phyloP scores from a whole-genome alignment of 2,888 invertebrate genomes.

The Halictus quadricinctus region DNA sequence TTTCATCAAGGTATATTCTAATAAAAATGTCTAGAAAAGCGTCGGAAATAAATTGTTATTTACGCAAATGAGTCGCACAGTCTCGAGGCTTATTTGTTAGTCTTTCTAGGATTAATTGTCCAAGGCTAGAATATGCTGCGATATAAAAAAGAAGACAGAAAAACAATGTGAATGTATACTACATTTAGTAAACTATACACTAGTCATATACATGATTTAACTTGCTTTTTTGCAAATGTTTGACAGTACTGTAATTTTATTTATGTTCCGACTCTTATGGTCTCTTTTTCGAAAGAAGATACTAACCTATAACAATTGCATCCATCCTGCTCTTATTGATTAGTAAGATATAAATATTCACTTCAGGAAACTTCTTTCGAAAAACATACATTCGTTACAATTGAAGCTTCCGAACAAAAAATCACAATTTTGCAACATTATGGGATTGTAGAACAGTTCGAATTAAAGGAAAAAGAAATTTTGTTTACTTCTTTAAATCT shows the following conservation, averaged over 20 bases:
- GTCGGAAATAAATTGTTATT: neutral
- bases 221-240: neutral
- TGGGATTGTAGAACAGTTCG: neutral
- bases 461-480: neutral
- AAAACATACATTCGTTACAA: neutral
- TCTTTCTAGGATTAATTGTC: neutral
- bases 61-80: neutral
- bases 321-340: neutral
- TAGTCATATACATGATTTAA: neutral
- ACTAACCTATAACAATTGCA: neutral
- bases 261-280: neutral
- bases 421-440: neutral
- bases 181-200: neutral
- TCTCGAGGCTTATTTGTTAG: neutral
- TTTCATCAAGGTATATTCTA: too few relatives aligned
- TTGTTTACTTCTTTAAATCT: neutral
- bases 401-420: neutral
- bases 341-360: too few relatives aligned
- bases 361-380: neutral
- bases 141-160: neutral
- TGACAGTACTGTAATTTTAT: neutral
- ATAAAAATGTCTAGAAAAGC: neutral
- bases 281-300: neutral
- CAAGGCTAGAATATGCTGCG: neutral
- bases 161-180: neutral